Evolutionary conservation across 2,113 vertebrate species (phyloP), one percentile per base, ranked within the genome.

Genomic region (Zosterops hypoxanthus): DNA sequence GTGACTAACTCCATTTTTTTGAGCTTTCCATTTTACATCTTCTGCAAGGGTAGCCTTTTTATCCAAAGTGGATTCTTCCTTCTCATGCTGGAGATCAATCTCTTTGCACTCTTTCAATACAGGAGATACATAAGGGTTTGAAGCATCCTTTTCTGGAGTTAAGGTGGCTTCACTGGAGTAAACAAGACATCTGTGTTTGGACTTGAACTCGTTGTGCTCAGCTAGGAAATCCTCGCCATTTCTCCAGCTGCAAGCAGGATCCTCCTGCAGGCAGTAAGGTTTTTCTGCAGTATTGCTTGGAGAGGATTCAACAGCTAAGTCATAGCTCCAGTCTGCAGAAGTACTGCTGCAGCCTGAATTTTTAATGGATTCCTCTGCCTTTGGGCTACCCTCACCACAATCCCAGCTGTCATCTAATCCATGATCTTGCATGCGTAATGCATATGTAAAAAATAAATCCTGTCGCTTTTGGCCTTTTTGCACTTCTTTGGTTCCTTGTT

Each of bases 221-320:
- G 44, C 18, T 44, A 71, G 60, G 22, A 81, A 86, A 76, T 95
- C 47, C 5, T 81, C 84, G 42, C 26, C 29, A 8, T 90, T 91
- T 49, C 82, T 84, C 50, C 68, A 90, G 55, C 53, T 78, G 33
- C 25, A 60, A 17, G 77, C 47, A 78, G 90, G 49, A 82, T 97
- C 95, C 22, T 86, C 94, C 59, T 95, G 95, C 59, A 97, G 97
- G 53, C 98, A 98, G 73, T 98, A 98, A 47, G 98, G 98, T 76
- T 97, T 98, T 90, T 98, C 98, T 72, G 97, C 97, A 49, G 90
- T 88, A 69, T 93, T 95, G 77, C 75, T 86, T 29, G 77, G 83
- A 69, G 95, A 73, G 6, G 94, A 94, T 41, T 87, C 59, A 60
- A 56, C 36, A 44, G 44, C 11, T 23, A 92, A 84, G 21, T 93